phyloP scores from a whole-genome alignment of 2,888 invertebrate genomes.

The Drosophila pseudotalamancana region DNA sequence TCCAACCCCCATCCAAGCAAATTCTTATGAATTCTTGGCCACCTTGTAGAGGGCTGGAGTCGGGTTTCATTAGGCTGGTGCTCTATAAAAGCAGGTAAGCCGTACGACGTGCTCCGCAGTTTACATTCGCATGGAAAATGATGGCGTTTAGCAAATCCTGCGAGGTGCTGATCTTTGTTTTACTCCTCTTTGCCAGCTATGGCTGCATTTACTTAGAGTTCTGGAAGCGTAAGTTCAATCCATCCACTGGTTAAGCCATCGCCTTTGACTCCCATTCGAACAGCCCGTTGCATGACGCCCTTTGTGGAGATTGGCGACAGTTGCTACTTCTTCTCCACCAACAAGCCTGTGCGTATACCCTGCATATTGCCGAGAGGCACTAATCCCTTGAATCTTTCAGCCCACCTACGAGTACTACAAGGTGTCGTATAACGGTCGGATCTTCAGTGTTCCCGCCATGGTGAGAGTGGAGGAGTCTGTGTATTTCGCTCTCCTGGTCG shows the following conservation, averaged over 20 bases:
- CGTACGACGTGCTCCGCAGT: constrained; percentile 8
- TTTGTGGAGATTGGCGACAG: constrained; percentile 55
- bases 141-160: constrained; percentile 29
- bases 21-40: background rate
- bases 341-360: constrained; percentile 45
- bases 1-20: background rate
- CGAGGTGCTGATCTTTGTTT: constrained; percentile 18
- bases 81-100: constrained; percentile 13
- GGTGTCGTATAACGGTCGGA: constrained; percentile 50
- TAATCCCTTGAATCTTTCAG: constrained; percentile 22
- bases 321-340: constrained; percentile 66
- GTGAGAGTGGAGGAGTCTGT: too few relatives aligned
- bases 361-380: background rate
- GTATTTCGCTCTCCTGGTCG: too few relatives aligned
- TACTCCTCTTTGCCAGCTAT: constrained; percentile 43
- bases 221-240: constrained; percentile 35
- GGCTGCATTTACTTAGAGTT: constrained; percentile 42
- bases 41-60: background rate
- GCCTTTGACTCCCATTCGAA: background rate
- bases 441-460: constrained; percentile 52
- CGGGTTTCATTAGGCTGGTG: background rate
- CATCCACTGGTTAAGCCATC: background rate
- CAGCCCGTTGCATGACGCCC: constrained; percentile 52
- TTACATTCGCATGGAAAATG: background rate
- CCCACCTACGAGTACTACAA: constrained; percentile 59